Evolutionary conservation across 2,113 vertebrate genomes (phyloP), one percentile per base, ranked within the genome.

Genomic region (Oncorhynchus tshawytscha): DNA sequence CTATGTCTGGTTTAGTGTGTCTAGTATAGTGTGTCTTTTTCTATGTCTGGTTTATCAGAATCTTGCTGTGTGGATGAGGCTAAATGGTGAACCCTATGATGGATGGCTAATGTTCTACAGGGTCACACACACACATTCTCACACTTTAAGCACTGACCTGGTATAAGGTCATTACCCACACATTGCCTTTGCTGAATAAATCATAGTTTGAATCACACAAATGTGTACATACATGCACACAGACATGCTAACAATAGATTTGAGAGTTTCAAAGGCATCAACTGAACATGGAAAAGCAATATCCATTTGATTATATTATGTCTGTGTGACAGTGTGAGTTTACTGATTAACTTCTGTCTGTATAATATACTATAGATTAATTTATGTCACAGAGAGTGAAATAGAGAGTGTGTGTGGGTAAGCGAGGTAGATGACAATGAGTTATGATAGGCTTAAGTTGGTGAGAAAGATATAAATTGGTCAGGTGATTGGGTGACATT

Each of bases 401-500:
- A 31, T 12, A 67, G n/a, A n/a, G n/a, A n/a, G 39, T 11, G 39
- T 45, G 9, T 45, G 9, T 45, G 39, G 39, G 39, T 45, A 45
- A 45, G 9, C 24, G 54, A 66, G 64, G 8, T 18, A 25, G 24
- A 27, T 6, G 13, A 11, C 15, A 15, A 67, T 29, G 65, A 67
- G 27, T 24, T 29, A 22, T 67, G 65, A 29, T 67, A 16, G 27
- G 16, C 22, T 25, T 27, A 65, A 12, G 5, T 25, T 25, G 24
- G 24, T 29, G 25, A 27, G 24, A 67, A 12, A 7, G 15, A 31
- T 18, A 6, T 15, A 67, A 27, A 25, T 67, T 51, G 70, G 18
- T 67, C 57, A 25, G 66, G 51, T 65, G 80, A 80, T 71, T 79
- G 72, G 59, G 29, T 68, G 69, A 48, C 75, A 54, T 74, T 74